Evolutionary conservation across 2,113 vertebrate genomes (phyloP).

Genomic region (Helogale parvula): DNA sequence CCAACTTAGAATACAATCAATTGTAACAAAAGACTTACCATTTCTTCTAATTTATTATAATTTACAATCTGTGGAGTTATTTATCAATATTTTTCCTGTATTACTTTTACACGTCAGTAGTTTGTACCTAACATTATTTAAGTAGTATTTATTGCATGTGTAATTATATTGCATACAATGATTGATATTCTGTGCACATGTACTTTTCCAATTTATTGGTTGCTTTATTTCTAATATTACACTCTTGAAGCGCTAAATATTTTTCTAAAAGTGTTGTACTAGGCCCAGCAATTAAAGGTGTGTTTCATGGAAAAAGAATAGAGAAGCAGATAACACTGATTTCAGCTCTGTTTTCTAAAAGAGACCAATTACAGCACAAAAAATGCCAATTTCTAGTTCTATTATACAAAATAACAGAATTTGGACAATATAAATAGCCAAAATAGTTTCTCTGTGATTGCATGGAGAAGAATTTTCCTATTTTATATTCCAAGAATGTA

Average conservation of each 20-base stretch:
- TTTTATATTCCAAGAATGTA: neutral
- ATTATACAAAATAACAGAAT: neutral
- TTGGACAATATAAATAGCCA: neutral
- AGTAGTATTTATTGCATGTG: neutral
- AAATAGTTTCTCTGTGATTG: neutral
- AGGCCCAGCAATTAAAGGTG: neutral
- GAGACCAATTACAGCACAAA: neutral
- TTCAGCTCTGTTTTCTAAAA: neutral
- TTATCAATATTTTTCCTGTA: neutral
- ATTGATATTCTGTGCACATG: neutral
- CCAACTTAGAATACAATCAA: neutral
- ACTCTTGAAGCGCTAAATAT: neutral
- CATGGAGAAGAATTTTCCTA: neutral
- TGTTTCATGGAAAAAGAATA: neutral
- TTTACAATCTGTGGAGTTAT: neutral
- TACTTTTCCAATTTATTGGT: neutral
- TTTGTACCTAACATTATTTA: neutral
- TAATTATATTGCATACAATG: neutral
- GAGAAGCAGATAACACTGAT: neutral
- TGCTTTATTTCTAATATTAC: neutral
- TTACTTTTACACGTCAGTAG: neutral
- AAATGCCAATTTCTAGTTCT: neutral
- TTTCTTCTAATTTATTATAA: neutral
- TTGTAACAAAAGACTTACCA: neutral
- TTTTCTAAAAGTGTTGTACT: neutral